phyloP scores from a whole-genome alignment of 2,888 invertebrate species.

The Anodontia alba region DNA sequence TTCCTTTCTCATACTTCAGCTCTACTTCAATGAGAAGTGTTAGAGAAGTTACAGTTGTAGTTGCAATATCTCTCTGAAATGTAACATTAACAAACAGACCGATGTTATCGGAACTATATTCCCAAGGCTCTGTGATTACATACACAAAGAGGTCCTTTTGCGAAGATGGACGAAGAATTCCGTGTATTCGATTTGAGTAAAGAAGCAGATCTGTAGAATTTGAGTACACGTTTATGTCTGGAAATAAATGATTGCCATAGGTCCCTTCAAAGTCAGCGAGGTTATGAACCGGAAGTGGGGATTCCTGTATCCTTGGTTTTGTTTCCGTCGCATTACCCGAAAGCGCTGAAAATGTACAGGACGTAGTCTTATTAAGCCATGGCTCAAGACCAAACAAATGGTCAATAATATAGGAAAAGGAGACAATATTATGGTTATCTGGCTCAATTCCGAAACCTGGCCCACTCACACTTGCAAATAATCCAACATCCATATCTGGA shows the following conservation, averaged over 20 bases:
- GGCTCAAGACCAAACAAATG: conserved; percentile 51
- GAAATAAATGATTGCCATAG: conserved; percentile 33
- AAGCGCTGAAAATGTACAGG: conserved; percentile 63
- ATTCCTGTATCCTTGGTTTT: background rate
- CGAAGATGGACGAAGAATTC: conserved; percentile 33
- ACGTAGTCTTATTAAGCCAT: conserved; percentile 66
- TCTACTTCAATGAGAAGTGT: conserved; percentile 31
- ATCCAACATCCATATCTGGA: conserved; percentile 37
- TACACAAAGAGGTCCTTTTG: conserved; percentile 42
- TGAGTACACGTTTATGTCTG: conserved; percentile 16
- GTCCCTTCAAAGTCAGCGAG: conserved; percentile 35
- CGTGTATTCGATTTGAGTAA: background rate
- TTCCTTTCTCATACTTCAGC: conserved; percentile 17
- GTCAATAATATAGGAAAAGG: conserved; percentile 58
- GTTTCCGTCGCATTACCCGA: conserved; percentile 21
- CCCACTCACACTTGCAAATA: conserved; percentile 48
- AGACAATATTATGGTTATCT: background rate
- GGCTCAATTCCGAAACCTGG: conserved; percentile 10
- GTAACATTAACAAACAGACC: background rate
- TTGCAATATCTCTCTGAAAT: background rate
- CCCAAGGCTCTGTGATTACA: conserved; percentile 43
- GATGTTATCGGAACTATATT: conserved; percentile 6
- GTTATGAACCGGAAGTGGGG: background rate
- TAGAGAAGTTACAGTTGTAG: background rate
- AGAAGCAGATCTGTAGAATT: background rate